These are phyloP conservation scores for Beroe ovata DNA, from an alignment of 37 sponge, comb jelly and placozoan genomes.

Conservation along the genomic window DNA sequence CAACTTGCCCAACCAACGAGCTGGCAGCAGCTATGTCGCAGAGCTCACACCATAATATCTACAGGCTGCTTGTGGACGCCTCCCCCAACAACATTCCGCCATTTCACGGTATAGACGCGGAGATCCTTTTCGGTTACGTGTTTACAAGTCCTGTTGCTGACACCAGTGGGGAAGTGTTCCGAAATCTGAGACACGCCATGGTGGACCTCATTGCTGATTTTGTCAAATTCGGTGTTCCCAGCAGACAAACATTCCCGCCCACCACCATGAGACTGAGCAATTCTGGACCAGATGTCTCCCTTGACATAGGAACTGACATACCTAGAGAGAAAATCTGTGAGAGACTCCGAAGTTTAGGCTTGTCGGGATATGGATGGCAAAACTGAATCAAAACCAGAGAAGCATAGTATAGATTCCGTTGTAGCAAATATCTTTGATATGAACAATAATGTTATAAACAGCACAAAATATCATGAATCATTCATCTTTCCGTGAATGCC, in stretches of 20 bases:
- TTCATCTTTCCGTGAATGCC: too few species aligned
- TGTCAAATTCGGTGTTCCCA: neutral
- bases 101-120: slow-evolving; percentile 1
- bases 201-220: neutral
- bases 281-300: neutral
- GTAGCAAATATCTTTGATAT: neutral
- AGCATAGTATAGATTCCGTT: neutral
- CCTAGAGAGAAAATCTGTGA: neutral
- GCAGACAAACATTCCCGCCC: neutral
- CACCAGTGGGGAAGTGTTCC: neutral
- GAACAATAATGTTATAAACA: too few species aligned
- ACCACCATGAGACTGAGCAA: neutral
- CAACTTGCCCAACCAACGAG: slow-evolving; percentile 24
- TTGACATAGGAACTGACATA: neutral
- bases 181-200: neutral
- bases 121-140: slow-evolving; percentile 8
- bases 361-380: slow-evolving; percentile 10
- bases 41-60: neutral
- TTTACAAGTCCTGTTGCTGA: too few species aligned
- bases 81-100: neutral
- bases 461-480: too few species aligned
- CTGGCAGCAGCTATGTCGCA: neutral
- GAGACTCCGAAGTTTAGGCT: neutral
- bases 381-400: too few species aligned
- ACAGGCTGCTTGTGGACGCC: neutral